Percentiles rank a stretch among this genome's conserved stretches.
Conservation (phyloP, 2,113 vertebrate species). For the Axis porcinus region DNA sequence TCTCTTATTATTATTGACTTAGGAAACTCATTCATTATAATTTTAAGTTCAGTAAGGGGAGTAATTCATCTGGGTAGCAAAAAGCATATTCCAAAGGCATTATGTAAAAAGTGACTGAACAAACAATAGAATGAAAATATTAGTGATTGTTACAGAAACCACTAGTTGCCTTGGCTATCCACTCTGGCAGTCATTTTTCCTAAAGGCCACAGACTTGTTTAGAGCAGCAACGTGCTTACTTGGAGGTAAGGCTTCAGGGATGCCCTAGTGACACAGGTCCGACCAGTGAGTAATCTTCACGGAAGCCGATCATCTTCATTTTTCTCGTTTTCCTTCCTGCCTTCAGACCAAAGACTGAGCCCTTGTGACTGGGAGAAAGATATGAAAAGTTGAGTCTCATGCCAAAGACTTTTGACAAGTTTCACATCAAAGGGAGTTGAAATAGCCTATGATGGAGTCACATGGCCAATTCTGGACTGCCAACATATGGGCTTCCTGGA, state of each 20-base stretch:
- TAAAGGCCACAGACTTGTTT: neutral
- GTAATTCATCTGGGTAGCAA: neutral
- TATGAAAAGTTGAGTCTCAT: neutral
- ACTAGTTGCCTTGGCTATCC: neutral
- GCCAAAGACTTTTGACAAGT: neutral
- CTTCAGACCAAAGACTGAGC: neutral
- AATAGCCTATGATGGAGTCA: neutral
- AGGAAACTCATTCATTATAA: neutral
- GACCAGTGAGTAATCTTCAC: neutral
- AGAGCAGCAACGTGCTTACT: neutral
- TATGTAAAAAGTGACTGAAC: neutral
- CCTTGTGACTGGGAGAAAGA: fast-evolving
- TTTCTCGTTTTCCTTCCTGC: neutral
- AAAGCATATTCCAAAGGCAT: neutral
- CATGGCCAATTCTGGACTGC: neutral
- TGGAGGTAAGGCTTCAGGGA: too few relatives aligned
- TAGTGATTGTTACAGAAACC: neutral
- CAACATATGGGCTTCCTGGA: neutral
- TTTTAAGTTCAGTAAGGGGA: neutral
- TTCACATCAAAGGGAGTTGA: neutral
- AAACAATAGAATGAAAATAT: neutral
- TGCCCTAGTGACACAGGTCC: neutral
- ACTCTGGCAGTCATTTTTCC: neutral
- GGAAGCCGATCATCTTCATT: too few relatives aligned
- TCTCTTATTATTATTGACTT: neutral